Conservation (phyloP, 2,113 vertebrate genomes). For the Salvelinus fontinalis region DNA sequence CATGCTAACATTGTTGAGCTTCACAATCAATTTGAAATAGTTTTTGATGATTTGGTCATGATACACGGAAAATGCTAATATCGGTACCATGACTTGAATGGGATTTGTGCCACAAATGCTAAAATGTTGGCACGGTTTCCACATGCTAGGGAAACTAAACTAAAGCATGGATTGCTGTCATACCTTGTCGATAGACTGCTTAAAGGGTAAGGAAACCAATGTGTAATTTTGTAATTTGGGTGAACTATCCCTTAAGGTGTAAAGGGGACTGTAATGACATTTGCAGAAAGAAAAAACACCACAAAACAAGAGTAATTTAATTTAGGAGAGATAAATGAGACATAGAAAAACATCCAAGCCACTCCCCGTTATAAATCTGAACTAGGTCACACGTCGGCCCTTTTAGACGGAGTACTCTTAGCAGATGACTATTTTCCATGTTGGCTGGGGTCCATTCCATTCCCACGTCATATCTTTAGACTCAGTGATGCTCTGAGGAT, state of each 20-base stretch:
- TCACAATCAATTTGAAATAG: too few species aligned
- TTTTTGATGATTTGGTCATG: too few species aligned
- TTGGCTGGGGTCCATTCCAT: slow-evolving; percentile 57
- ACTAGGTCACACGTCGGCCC: slow-evolving; percentile 41
- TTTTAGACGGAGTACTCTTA: slow-evolving; percentile 61
- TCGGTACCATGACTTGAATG: too few species aligned
- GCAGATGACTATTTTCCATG: slow-evolving; percentile 59
- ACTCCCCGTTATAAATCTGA: slow-evolving; percentile 62
- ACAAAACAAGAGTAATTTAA: slow-evolving; percentile 8
- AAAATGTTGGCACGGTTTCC: too few species aligned
- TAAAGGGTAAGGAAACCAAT: too few species aligned
- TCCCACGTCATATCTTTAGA: slow-evolving; percentile 47
- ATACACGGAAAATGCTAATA: too few species aligned
- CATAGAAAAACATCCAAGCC: slow-evolving; percentile 31
- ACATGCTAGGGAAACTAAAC: too few species aligned
- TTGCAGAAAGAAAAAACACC: neutral
- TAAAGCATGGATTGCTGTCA: too few species aligned
- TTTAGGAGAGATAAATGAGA: slow-evolving; percentile 26
- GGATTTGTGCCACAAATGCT: too few species aligned
- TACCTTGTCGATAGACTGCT: too few species aligned
- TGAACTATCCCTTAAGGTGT: neutral
- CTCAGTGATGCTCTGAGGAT: slow-evolving; percentile 33
- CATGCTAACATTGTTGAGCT: too few species aligned
- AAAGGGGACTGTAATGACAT: slow-evolving; percentile 1
- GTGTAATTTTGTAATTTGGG: too few species aligned